Base-by-base conservation (phyloP, 92 coral and sea anemone species). In the Phymanthus crucifer region DNA sequence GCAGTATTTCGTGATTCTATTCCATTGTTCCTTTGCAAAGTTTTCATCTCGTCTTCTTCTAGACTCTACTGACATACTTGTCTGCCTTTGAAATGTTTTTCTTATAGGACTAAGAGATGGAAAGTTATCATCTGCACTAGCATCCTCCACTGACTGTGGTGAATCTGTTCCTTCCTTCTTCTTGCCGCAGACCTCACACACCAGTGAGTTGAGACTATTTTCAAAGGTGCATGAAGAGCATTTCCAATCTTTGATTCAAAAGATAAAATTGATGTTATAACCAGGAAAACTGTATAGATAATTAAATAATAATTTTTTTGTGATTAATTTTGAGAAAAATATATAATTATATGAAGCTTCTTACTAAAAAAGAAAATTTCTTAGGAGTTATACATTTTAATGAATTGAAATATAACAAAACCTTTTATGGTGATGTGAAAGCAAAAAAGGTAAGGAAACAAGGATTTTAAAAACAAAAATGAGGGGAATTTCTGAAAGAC, bases 1-100 rank as follows among this genome's bases (percentile, higher is more conserved):
- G 77, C 99, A 96, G 76, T 86, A 90, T 24, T 89, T 66, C n/a
- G 89, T 93, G 73, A 93, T 93, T 46, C 66, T 87, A 26, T 83
- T 68, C 96, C 93, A 89, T 57, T 93, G 98, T 36, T 96, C 98
- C 71, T 89, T 96, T 16, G 98, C 99, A 70, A 81, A 90, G 50
- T 74, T 83, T 71, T 96, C 99, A 79, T 96, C 99, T 24, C 89
- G 89, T 61, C 81, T 89, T 70, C 99, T 91, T 57, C 97, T 89
- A 50, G 93, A 90, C 65, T 96, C 99, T 18, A 89, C 96, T 47
- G 92, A 83, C 69, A 96, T 90, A 87, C 97, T 92, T 70, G 85
- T 83, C 78, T 92, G 97, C 43, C 97, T 87, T 78, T 85, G 90
- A 71, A 85, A 77, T 7, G 87, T 78, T 12, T 0, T 71, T 86